phyloP scores from a whole-genome alignment of 2,113 vertebrate species.

The Sceloporus undulatus region DNA sequence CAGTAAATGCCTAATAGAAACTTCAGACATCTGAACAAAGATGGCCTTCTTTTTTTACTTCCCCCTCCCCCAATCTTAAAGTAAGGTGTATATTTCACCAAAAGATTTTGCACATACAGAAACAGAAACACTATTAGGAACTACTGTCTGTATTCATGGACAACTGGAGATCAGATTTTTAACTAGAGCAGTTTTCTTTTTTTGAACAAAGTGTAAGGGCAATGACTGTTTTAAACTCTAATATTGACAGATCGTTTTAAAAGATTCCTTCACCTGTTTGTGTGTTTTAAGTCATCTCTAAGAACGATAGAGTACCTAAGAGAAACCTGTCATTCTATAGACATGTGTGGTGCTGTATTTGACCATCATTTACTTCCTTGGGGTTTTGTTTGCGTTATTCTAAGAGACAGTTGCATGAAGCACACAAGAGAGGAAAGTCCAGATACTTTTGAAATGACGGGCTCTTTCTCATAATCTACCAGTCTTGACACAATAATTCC shows the following conservation, averaged over 20 bases:
- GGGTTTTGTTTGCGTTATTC: constrained; percentile 11
- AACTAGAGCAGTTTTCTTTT: constrained; percentile 45
- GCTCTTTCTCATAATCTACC: constrained; percentile 7
- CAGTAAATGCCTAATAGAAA: constrained; percentile 27
- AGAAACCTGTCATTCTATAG: constrained; percentile 16
- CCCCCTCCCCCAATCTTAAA: constrained; percentile 4
- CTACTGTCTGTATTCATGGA: neutral
- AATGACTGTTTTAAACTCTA: constrained; percentile 64
- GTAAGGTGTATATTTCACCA: constrained; percentile 15
- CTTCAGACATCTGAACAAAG: constrained; percentile 40
- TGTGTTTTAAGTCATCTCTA: constrained; percentile 56
- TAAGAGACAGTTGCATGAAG: neutral
- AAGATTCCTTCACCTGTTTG: constrained; percentile 51
- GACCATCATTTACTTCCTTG: constrained; percentile 22
- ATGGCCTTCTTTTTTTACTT: constrained; percentile 7
- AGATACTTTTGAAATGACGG: neutral
- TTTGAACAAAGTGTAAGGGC: constrained; percentile 49
- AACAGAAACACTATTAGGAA: constrained; percentile 20
- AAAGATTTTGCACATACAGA: neutral
- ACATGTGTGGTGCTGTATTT: neutral
- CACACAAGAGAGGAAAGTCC: neutral
- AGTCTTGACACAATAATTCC: neutral
- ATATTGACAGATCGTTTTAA: constrained; percentile 38
- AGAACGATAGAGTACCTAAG: neutral
- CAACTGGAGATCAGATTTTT: constrained; percentile 52